These are phyloP conservation scores for Drosophila prosaltans DNA, from an alignment of 1,140 invertebrate genomes.

Conservation along the genomic window DNA sequence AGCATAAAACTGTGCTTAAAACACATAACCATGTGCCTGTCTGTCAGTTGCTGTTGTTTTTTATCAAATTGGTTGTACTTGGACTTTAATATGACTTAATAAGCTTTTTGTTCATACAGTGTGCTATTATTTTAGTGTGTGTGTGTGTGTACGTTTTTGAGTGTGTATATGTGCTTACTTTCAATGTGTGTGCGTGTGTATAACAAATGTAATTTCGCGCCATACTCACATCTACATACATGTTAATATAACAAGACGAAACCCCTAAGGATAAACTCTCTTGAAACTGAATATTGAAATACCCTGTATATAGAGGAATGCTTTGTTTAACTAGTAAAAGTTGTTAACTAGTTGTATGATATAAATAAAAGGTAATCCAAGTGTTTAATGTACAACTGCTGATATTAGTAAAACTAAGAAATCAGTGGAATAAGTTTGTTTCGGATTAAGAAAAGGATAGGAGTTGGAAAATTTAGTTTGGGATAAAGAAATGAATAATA, in stretches of 20 bases:
- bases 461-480: too few relatives aligned
- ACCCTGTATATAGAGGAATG: constrained; percentile 22
- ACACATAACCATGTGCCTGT: constrained; percentile 35
- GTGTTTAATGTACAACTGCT: too few relatives aligned
- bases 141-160: constrained; percentile 26
- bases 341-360: too few relatives aligned
- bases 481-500: too few relatives aligned
- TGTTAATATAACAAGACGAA: constrained; percentile 35
- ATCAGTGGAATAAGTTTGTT: too few relatives aligned
- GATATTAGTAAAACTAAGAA: too few relatives aligned
- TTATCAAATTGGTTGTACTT: constrained; percentile 79
- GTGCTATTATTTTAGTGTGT: constrained; percentile 37
- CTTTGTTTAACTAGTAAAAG: too few relatives aligned
- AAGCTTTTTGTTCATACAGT: constrained; percentile 43
- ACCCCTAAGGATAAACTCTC: not conserved
- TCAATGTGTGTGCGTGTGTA: constrained; percentile 20
- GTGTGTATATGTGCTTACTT: not conserved
- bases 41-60: constrained; percentile 65
- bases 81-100: constrained; percentile 80
- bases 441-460: too few relatives aligned
- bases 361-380: too few relatives aligned
- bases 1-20: constrained; percentile 49
- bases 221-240: constrained; percentile 25
- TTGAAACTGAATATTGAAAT: constrained; percentile 17
- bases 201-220: constrained; percentile 58